These are phyloP conservation scores for Channallabes apus DNA, from an alignment of 2,797 vertebrate genomes.

Conservation along the genomic window DNA sequence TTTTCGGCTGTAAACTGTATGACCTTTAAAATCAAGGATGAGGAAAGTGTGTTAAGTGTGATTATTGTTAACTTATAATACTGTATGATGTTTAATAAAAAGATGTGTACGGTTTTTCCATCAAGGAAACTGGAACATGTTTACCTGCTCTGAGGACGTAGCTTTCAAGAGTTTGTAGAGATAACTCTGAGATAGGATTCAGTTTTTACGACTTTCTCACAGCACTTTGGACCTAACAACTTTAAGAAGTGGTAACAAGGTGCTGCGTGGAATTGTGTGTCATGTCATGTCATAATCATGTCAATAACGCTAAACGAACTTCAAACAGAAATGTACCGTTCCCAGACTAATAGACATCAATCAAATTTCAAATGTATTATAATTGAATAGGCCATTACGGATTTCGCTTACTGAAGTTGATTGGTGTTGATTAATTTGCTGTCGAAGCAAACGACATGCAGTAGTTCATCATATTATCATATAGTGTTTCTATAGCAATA, in stretches of 20 bases:
- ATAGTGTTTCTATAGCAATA: not conserved
- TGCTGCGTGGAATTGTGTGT: slow-evolving; percentile 10
- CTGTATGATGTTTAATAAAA: not conserved
- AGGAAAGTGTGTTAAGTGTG: not conserved
- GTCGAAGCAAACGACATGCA: not conserved
- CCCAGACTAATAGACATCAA: not conserved
- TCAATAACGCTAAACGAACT: not conserved
- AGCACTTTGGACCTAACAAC: slow-evolving; percentile 20
- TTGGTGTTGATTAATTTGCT: not conserved
- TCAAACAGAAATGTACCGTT: not conserved
- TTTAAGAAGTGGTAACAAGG: slow-evolving; percentile 9
- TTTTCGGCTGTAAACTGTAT: not conserved
- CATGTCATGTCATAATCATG: too few relatives aligned
- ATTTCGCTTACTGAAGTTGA: too few relatives aligned
- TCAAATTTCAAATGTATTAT: not conserved
- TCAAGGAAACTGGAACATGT: not conserved
- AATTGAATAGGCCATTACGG: not conserved
- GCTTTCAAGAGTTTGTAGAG: not conserved
- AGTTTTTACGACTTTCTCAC: slow-evolving; percentile 37
- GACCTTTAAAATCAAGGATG: slow-evolving; percentile 15
- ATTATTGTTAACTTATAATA: not conserved
- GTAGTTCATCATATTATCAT: not conserved
- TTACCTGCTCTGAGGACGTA: not conserved
- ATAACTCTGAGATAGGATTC: slow-evolving; percentile 13
- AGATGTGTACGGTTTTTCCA: not conserved